Evolutionary conservation across 2,888 invertebrate genomes (phyloP).

Genomic region (Apodemia hepburni): DNA sequence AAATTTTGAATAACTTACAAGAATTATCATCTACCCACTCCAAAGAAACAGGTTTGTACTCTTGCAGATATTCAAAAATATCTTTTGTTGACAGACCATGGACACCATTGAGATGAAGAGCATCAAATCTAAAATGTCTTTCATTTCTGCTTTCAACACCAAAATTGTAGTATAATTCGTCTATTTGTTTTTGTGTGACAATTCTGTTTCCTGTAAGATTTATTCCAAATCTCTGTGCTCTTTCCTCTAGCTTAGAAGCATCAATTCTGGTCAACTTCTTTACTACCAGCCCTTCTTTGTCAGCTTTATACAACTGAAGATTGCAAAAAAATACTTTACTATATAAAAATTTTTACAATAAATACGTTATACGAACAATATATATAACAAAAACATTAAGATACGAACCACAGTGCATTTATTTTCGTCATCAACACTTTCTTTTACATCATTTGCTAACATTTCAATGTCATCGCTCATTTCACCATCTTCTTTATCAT

Average conservation of each 20-base stretch:
- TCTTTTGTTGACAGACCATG: slow-evolving; percentile 88
- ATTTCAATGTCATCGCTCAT: slow-evolving; percentile 71
- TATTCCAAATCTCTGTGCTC: slow-evolving; percentile 68
- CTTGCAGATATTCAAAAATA: slow-evolving; percentile 88
- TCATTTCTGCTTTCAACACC: slow-evolving; percentile 78
- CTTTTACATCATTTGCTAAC: slow-evolving; percentile 50
- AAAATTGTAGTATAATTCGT: slow-evolving; percentile 65
- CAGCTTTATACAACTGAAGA: slow-evolving; percentile 54
- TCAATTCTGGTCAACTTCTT: slow-evolving; percentile 63
- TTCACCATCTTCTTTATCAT: slow-evolving; percentile 73
- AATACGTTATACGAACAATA: not conserved
- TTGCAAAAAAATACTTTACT: slow-evolving; percentile 11
- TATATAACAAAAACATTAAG: slow-evolving; percentile 6
- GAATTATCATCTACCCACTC: slow-evolving; percentile 91
- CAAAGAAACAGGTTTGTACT: slow-evolving; percentile 86
- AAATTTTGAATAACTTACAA: slow-evolving; percentile 73
- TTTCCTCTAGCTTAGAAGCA: slow-evolving; percentile 63
- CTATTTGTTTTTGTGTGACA: slow-evolving; percentile 69
- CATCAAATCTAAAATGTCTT: slow-evolving; percentile 84
- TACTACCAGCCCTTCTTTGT: slow-evolving; percentile 52
- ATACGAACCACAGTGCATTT: slow-evolving; percentile 49
- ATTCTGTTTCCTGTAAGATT: slow-evolving; percentile 62
- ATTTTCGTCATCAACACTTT: slow-evolving; percentile 34
- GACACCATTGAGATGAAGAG: slow-evolving; percentile 87
- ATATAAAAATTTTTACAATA: not conserved